Evolutionary conservation across 2,113 vertebrate genomes (phyloP), one percentile per base, ranked within the genome.

Genomic region (Chloroceryle aenea): DNA sequence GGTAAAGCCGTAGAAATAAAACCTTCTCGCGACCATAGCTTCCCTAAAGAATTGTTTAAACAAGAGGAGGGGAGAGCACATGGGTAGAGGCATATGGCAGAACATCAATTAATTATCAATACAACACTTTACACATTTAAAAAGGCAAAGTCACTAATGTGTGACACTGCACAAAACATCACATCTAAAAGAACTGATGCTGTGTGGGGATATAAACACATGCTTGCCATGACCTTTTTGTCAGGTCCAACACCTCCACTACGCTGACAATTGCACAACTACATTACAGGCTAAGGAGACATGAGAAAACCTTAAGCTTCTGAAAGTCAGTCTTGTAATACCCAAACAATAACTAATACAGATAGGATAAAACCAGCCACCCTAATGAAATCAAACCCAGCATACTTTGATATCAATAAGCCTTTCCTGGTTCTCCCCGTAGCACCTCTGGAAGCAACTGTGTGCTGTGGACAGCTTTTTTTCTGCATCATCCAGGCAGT

Each of bases 1-100:
- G 98, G 97, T 99, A 98, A 58, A 99, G 98, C 62, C 99, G 98
- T 36, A 99, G 97, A 86, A 99, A 99, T 83, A 99, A 89, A 63
- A 99, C 99, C 83, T 99, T 99, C 97, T 99, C 99, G 88, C 99
- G 98, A 73, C 99, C 99, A 11, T 98, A 99, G 96, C 98, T 99
- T 34, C 99, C 99, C 99, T 99, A 90, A 68, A 95, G 68, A 68
- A 68, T 83, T 53, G 42, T 85, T 89, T 23, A 52, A 66, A 91
- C 64, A 95, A 86, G 43, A 34, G 29, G 1, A 10, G 14, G n/a
- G 29, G 50, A 14, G 10, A 21, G 10, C 40, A 89, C 2, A 1
- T 42, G 40, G 55, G 67, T 21, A 75, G 14, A 74, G 86, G 23
- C 53, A 63, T 4, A 63, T 6, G 27, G 48, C 27, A 90, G 53